Evolutionary conservation across 2,888 invertebrate species (phyloP), one percentile per base, ranked within the genome.

Genomic region (Criorhina ranunculi): DNA sequence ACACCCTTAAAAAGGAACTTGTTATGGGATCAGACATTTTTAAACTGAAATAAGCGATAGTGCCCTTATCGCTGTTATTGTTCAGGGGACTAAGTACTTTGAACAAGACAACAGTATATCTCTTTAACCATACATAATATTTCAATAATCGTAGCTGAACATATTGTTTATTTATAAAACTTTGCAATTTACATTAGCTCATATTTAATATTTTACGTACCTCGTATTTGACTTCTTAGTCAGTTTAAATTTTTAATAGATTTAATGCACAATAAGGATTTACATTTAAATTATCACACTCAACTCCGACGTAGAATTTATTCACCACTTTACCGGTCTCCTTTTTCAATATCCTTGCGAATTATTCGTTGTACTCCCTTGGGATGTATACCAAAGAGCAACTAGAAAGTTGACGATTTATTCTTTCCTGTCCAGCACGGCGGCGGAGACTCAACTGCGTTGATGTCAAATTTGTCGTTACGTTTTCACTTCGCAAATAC

Each of bases 401-500:
- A 29, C 6, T 46, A 37, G 5, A 33, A 24, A 33, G 11, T 40
- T 31, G 3, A 55, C 33, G 17, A 60, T 44, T 62, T 49, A 15
- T 60, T 82, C 31, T 59, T 72, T 77, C 80, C 76, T 76, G 70
- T 69, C 55, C 79, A 79, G 83, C 67, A 73, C 83, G 64, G 51
- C 79, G 46, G 73, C 79, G 62, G 57, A 67, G 62, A 83, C 59
- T 80, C 85, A 80, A 85, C 85, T 80, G 83, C 73, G 80, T 76
- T 75, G 70, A 85, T 76, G 70, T 80, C 37, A 66, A 80, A 76
- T 60, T 73, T 85, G 59, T 70, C 80, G 75, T 69, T 44, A 75
- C 85, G 70, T 85, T 85, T 85, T 85, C 69, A 76, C 80, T 85
- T 85, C 75, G 80, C 80, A 66, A 85, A 80, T 80, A 80, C 80